A percentile compares a stretch with the other conserved stretches of the same genome.
Conservation (phyloP, 2,113 vertebrate species). For the Burhinus bistriatus region DNA sequence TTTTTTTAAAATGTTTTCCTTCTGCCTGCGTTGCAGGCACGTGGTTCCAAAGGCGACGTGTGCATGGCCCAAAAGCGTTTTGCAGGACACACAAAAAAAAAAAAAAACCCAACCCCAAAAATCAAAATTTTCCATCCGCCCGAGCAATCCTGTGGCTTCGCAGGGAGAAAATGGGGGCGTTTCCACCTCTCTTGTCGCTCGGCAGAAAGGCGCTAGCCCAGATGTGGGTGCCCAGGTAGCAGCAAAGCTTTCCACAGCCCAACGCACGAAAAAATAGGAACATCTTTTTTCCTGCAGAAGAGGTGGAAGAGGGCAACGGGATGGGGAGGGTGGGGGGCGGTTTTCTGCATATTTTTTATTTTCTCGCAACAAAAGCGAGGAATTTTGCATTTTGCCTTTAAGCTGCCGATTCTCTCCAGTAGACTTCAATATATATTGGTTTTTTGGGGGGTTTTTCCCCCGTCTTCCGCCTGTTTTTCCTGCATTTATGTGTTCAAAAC, state of each 20-base stretch:
- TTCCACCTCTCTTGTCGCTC: background rate
- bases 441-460: too few species aligned
- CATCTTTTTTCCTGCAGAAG: background rate
- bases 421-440: too few species aligned
- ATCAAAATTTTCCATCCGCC: too few species aligned
- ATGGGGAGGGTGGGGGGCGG: too few species aligned
- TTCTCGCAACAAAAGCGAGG: background rate
- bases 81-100: background rate
- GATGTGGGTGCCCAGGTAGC: rapidly evolving
- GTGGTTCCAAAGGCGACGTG: background rate
- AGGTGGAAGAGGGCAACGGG: background rate
- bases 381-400: background rate
- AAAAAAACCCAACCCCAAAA: background rate
- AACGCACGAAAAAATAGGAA: background rate
- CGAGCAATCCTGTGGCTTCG: background rate
- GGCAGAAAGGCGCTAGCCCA: too few species aligned
- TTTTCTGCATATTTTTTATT: background rate
- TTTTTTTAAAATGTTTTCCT: background rate
- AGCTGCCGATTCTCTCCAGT: rapidly evolving
- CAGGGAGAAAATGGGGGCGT: rapidly evolving
- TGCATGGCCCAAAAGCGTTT: background rate
- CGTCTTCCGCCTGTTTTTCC: rapidly evolving
- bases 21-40: background rate
- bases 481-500: rapidly evolving
- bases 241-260: background rate